Percentiles rank a stretch among this genome's conserved stretches.
Evolutionary conservation across 53 echinoderm and acorn worm species (phyloP).

Genomic region (Luidia sarsii): DNA sequence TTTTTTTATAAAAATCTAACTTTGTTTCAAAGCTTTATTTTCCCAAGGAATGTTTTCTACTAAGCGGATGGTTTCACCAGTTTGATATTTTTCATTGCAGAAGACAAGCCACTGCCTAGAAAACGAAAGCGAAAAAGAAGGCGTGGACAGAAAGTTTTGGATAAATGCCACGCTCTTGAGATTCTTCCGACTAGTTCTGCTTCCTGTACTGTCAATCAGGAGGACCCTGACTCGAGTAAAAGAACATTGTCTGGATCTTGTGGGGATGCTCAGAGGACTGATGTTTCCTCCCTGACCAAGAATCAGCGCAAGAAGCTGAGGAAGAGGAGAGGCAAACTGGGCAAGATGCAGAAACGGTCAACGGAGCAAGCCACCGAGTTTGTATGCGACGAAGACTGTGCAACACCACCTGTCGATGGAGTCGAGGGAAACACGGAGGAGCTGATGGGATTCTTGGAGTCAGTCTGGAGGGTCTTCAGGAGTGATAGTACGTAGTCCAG

Average conservation of each 20-base stretch:
- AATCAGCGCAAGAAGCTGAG: slow-evolving; percentile 36
- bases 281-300: slow-evolving; percentile 7
- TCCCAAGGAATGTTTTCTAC: too few species aligned
- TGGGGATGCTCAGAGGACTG: too few species aligned
- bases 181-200: too few species aligned
- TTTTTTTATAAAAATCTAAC: too few species aligned
- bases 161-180: too few species aligned
- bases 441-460: slow-evolving; percentile 16
- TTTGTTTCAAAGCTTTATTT: too few species aligned
- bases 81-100: too few species aligned
- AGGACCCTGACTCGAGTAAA: too few species aligned
- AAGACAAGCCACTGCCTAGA: neutral
- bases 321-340: slow-evolving; percentile 32
- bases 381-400: neutral
- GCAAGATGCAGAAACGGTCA: neutral
- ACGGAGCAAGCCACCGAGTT: slow-evolving; percentile 14
- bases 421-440: neutral
- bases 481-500: slow-evolving; percentile 19
- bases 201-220: too few species aligned
- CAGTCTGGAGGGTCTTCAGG: slow-evolving; percentile 23
- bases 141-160: neutral
- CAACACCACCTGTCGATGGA: neutral
- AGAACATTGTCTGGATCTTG: too few species aligned
- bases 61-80: too few species aligned
- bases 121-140: slow-evolving; percentile 36